Evolutionary conservation across 2,888 invertebrate genomes (phyloP).

Genomic region (Junonia oenone): DNA sequence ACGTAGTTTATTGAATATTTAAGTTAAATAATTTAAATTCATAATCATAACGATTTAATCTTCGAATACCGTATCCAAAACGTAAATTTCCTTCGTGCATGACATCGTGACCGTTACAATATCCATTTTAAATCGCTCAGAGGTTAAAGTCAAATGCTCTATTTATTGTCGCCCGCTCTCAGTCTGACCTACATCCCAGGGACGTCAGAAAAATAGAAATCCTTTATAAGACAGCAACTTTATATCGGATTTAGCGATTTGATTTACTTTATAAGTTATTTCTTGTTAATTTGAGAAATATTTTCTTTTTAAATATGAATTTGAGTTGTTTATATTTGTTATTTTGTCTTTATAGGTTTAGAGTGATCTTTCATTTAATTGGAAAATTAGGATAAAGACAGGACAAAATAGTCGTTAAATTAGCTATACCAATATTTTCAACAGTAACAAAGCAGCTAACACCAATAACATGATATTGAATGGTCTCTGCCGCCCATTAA

Average conservation of each 20-base stretch:
- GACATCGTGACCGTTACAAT: slow-evolving; percentile 28
- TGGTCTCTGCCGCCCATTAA: too few species aligned
- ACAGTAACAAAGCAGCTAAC: too few species aligned
- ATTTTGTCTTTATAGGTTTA: too few species aligned
- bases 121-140: slow-evolving; percentile 41
- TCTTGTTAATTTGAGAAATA: background rate
- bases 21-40: too few species aligned
- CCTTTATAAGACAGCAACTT: background rate
- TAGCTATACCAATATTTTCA: too few species aligned
- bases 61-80: slow-evolving; percentile 29
- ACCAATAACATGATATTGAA: too few species aligned
- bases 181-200: slow-evolving; percentile 29
- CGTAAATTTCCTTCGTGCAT: slow-evolving; percentile 12
- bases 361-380: too few species aligned
- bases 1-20: too few species aligned
- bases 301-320: background rate
- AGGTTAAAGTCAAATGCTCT: slow-evolving; percentile 47
- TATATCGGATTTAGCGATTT: background rate
- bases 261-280: background rate
- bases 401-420: too few species aligned
- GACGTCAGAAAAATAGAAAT: slow-evolving; percentile 4
- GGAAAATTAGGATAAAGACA: too few species aligned
- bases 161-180: slow-evolving; percentile 33
- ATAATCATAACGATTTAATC: too few species aligned
- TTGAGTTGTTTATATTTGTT: background rate